Evolutionary conservation across 2,888 invertebrate species (phyloP).

Genomic region (Gryllus longicercus): DNA sequence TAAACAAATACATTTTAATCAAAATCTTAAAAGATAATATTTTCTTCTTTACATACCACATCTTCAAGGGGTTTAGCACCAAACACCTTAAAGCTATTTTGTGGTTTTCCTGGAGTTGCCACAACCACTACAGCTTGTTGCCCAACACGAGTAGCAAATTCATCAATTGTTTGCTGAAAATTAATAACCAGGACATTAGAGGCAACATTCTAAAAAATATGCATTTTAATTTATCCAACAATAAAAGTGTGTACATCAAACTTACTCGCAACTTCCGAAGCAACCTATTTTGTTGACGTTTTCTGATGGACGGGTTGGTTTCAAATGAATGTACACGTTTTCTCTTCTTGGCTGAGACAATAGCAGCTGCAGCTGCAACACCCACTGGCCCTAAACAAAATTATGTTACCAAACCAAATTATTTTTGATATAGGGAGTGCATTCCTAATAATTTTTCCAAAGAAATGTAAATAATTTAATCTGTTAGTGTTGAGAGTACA

Average conservation of each 20-base stretch:
- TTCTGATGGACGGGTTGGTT: slow-evolving; percentile 93
- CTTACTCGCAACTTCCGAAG: slow-evolving; percentile 78
- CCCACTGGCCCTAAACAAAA: slow-evolving; percentile 78
- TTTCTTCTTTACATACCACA: slow-evolving; percentile 51
- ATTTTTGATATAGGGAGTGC: too few species aligned
- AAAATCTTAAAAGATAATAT: neutral
- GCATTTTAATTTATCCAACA: neutral
- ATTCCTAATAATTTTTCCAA: too few species aligned
- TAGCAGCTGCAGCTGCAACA: slow-evolving; percentile 94
- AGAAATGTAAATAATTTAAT: too few species aligned
- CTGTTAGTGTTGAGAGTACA: too few species aligned
- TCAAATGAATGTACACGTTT: slow-evolving; percentile 95
- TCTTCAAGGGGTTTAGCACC: slow-evolving; percentile 95
- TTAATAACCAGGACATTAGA: neutral
- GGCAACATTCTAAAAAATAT: neutral
- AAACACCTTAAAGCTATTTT: slow-evolving; percentile 93
- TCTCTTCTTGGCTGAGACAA: slow-evolving; percentile 91
- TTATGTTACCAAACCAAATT: too few species aligned
- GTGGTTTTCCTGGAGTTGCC: slow-evolving; percentile 93
- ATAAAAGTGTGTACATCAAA: slow-evolving; percentile 36
- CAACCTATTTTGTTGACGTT: slow-evolving; percentile 90
- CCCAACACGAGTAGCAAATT: slow-evolving; percentile 94
- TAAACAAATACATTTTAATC: too few species aligned
- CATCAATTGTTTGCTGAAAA: slow-evolving; percentile 85
- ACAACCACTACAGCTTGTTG: slow-evolving; percentile 95